Evolutionary conservation across 2,888 invertebrate species (phyloP).

Genomic region (Cheilosia vulpina): DNA sequence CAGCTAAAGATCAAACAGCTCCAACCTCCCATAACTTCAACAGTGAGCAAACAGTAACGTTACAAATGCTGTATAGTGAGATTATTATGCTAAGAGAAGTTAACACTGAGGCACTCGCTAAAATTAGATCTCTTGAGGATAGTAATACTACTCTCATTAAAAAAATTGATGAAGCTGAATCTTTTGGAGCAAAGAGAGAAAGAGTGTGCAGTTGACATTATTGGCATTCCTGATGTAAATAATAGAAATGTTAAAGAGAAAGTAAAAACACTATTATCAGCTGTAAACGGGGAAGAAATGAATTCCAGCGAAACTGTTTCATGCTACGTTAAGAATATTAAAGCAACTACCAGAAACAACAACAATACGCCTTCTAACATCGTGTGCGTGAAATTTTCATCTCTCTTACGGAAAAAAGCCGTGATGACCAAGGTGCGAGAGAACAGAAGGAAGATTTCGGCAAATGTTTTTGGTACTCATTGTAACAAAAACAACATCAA

Average conservation of each 20-base stretch:
- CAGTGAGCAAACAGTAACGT: too few species aligned
- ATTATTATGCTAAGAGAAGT: too few species aligned
- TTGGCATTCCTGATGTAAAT: neutral
- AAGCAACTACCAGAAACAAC: neutral
- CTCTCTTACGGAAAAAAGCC: slow-evolving; percentile 17
- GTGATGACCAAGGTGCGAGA: slow-evolving; percentile 21
- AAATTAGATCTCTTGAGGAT: too few species aligned
- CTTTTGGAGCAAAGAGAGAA: too few species aligned
- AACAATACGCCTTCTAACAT: neutral
- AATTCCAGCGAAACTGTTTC: neutral
- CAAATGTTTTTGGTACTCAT: neutral
- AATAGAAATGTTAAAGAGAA: neutral
- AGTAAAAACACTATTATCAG: neutral
- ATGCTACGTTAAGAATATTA: slow-evolving; percentile 19
- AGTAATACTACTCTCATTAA: too few species aligned
- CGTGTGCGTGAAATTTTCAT: too few species aligned
- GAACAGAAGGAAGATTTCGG: slow-evolving; percentile 4
- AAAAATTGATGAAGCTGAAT: too few species aligned
- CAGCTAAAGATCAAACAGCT: too few species aligned
- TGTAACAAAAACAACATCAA: slow-evolving; percentile 7
- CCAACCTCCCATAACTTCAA: too few species aligned
- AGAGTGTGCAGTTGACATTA: neutral
- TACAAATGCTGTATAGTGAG: too few species aligned
- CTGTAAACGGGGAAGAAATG: slow-evolving; percentile 9
- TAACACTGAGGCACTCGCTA: too few species aligned